Evolutionary conservation across 2,797 vertebrate species (phyloP).

Genomic region (Pangasius krempfi): DNA sequence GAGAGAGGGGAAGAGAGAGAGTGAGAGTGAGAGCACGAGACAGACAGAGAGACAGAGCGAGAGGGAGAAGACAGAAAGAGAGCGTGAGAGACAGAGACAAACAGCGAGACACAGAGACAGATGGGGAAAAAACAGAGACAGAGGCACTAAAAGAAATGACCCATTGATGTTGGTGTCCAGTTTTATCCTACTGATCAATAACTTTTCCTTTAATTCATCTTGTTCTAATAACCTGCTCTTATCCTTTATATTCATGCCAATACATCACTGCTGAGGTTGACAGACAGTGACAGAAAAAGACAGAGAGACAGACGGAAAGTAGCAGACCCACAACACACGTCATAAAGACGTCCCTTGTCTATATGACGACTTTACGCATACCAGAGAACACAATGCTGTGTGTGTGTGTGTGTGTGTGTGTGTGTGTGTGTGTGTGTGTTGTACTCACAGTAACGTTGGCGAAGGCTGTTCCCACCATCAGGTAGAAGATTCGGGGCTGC

Average conservation of each 20-base stretch:
- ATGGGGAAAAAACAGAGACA: too few species aligned
- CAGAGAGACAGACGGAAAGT: not conserved
- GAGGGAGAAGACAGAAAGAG: too few species aligned
- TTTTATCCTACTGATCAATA: too few species aligned
- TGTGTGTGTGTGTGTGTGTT: not conserved
- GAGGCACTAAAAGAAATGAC: too few species aligned
- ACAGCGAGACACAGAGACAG: too few species aligned
- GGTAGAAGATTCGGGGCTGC: conserved; percentile 91
- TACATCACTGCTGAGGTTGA: not conserved
- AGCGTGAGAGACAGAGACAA: too few species aligned
- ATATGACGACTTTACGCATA: not conserved
- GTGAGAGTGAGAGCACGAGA: too few species aligned
- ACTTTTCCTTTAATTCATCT: too few species aligned
- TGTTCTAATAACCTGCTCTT: too few species aligned
- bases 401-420: not conserved
- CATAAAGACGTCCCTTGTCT: conserved; percentile 8
- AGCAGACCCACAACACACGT: conserved; percentile 10
- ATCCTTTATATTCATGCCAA: not conserved
- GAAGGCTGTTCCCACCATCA: conserved; percentile 96
- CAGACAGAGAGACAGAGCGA: too few species aligned
- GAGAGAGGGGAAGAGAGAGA: too few species aligned
- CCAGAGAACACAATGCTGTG: conserved; percentile 3
- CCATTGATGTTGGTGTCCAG: too few species aligned
- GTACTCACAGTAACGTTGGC: conserved; percentile 93
- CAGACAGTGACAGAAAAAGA: not conserved